phyloP scores from a whole-genome alignment of 2,888 invertebrate species.

The Sicus ferrugineus region DNA sequence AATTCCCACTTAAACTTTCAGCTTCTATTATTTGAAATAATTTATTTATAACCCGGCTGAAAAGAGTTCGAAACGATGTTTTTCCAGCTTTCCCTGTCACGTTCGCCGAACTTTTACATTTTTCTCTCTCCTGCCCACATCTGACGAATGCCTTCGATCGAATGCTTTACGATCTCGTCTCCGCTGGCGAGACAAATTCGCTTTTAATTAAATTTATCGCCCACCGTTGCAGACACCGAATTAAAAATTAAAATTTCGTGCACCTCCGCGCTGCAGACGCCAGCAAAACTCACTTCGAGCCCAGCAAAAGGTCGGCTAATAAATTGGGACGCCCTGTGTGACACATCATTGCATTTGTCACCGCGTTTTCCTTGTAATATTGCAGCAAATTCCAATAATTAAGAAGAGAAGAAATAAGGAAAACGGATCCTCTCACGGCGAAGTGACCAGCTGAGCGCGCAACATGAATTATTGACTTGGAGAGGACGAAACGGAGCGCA shows the following conservation, averaged over 20 bases:
- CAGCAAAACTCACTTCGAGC: neutral
- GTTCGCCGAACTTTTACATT: too few species aligned
- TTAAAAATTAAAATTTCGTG: constrained; percentile 16
- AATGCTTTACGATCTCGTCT: neutral
- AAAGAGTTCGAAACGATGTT: too few species aligned
- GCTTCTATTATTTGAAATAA: too few species aligned
- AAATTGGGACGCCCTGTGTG: constrained; percentile 26
- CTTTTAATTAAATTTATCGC: neutral
- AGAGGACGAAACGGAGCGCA: neutral
- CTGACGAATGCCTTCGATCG: too few species aligned
- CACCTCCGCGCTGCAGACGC: neutral
- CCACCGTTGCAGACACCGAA: neutral
- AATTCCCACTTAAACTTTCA: too few species aligned
- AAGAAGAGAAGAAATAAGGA: neutral
- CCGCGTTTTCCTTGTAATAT: constrained; percentile 5
- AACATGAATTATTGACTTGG: constrained; percentile 11
- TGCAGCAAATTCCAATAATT: constrained; percentile 21
- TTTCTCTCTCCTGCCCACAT: too few species aligned
- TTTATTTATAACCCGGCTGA: too few species aligned
- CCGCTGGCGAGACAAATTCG: neutral
- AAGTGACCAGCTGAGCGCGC: neutral
- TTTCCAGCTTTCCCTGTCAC: too few species aligned
- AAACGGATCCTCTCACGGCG: neutral
- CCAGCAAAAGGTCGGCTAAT: neutral
- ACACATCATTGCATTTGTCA: constrained; percentile 27